Base-by-base conservation (phyloP, 2,797 vertebrate genomes). In the Geotrypetes seraphini region DNA sequence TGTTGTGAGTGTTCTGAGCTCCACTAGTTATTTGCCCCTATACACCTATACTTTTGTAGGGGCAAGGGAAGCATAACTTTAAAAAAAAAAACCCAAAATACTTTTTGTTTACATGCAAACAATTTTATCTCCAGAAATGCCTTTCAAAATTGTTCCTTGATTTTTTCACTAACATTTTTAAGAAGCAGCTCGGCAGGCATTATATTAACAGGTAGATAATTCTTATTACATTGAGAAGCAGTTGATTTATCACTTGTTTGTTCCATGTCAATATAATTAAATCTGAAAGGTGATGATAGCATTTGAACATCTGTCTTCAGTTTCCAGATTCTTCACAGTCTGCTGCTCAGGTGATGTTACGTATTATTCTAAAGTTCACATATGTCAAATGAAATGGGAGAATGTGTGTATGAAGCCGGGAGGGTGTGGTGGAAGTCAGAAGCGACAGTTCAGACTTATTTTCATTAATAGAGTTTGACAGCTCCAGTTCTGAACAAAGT, bases 281-380 rank as follows among this genome's bases (percentile, higher is more conserved):
- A 70, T 54, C 46, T 60, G 66, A 75, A 80, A 71, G 68, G 66
- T 67, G 60, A 72, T 58, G 63, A 75, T 68, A 56, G 59, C 58
- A 66, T 69, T 63, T 56, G 71, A 81, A 76, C 81, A 83, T 76
- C 79, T 83, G 79, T 73, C 73, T 81, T 69, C 59, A 61, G 67
- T 50, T 65, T 69, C 73, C 55, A 43, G 60, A 63, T 72, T 75
- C 53, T 82, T 79, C 72, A 79, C 75, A 82, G 75, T 79, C 79
- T 72, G 74, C 62, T 81, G 82, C 72, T 60, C 75, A 53, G 71
- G 72, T 76, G 80, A 67, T 64, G 63, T 64, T 74, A 62, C 72
- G 56, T 63, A 73, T 82, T 81, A 83, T 79, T 79, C 69, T 64
- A 57, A 48, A 75, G 76, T 72, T 79, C 76, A 81, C 65, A 78